Percentiles rank a stretch among this genome's conserved stretches.
Conservation (phyloP, 2,113 vertebrate genomes). For the Thryonomys swinderianus region DNA sequence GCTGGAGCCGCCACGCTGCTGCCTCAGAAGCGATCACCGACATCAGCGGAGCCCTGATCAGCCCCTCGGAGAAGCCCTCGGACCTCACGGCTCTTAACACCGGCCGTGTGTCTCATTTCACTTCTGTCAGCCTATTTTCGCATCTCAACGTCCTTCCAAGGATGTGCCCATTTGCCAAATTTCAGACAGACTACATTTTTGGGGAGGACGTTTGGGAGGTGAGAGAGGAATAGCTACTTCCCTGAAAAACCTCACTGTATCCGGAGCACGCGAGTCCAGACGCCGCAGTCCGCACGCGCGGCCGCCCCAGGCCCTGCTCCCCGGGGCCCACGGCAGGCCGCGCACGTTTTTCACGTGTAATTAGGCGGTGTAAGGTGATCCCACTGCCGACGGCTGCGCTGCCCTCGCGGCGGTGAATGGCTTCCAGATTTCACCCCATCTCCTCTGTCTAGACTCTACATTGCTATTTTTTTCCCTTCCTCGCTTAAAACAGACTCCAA, state of each 20-base stretch:
- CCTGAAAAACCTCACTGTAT: conserved; percentile 9
- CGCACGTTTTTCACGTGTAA: conserved; percentile 93
- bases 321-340: conserved; percentile 83
- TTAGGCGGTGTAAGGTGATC: conserved; percentile 93
- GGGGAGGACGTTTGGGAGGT: not conserved
- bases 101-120: not conserved
- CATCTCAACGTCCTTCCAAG: conserved; percentile 36
- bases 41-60: not conserved
- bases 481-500: conserved; percentile 89
- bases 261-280: conserved; percentile 57
- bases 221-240: not conserved
- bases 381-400: conserved; percentile 88
- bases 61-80: not conserved
- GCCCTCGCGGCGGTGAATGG: conserved; percentile 89
- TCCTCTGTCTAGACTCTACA: conserved; percentile 95
- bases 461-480: conserved; percentile 88
- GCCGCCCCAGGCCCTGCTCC: conserved; percentile 85
- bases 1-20: not conserved
- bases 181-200: conserved; percentile 59
- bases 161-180: conserved; percentile 56
- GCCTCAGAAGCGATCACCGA: not conserved
- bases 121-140: conserved; percentile 38
- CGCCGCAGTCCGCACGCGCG: conserved; percentile 66
- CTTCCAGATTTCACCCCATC: conserved; percentile 95
- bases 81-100: not conserved